These are phyloP conservation scores for Sebastes kiyomatsui DNA, from an alignment of 2,797 vertebrate genomes.

Conservation along the genomic window DNA sequence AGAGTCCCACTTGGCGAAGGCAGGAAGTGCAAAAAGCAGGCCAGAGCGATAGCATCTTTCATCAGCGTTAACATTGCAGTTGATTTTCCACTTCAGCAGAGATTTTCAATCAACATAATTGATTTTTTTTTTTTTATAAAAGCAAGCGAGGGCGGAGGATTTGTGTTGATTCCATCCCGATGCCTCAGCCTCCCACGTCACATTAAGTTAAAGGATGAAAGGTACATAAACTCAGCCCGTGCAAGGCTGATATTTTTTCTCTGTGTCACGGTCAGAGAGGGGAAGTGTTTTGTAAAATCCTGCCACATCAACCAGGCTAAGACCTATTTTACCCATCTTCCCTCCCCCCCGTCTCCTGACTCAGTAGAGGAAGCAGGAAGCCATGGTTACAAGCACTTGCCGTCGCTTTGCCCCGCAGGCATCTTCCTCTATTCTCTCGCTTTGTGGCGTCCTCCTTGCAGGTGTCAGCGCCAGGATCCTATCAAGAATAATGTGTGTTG, in stretches of 20 bases:
- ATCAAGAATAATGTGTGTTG: background rate
- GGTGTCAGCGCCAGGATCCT: background rate
- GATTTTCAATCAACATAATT: slow-evolving; percentile 60
- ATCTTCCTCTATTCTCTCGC: slow-evolving; percentile 4
- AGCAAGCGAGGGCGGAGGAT: background rate
- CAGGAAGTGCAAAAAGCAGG: slow-evolving; percentile 11
- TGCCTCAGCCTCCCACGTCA: slow-evolving; percentile 31
- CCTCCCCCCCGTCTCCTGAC: background rate
- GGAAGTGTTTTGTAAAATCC: slow-evolving; percentile 10
- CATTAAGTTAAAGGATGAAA: slow-evolving; percentile 36
- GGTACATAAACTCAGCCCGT: background rate
- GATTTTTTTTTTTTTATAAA: slow-evolving; percentile 5
- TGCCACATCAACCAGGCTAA: slow-evolving; percentile 5
- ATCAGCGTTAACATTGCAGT: slow-evolving; percentile 12
- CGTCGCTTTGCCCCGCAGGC: slow-evolving; percentile 19
- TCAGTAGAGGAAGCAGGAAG: slow-evolving; percentile 33
- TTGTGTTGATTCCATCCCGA: slow-evolving; percentile 27
- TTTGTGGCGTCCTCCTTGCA: background rate
- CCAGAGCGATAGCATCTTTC: background rate
- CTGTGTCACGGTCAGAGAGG: background rate
- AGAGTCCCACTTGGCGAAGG: slow-evolving; percentile 8
- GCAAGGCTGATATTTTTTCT: slow-evolving; percentile 1
- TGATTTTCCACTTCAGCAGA: slow-evolving; percentile 47
- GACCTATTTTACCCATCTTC: background rate
- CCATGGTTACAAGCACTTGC: slow-evolving; percentile 38